These are phyloP conservation scores for Pampusana beccarii DNA, from an alignment of 2,113 vertebrate genomes.

Conservation along the genomic window DNA sequence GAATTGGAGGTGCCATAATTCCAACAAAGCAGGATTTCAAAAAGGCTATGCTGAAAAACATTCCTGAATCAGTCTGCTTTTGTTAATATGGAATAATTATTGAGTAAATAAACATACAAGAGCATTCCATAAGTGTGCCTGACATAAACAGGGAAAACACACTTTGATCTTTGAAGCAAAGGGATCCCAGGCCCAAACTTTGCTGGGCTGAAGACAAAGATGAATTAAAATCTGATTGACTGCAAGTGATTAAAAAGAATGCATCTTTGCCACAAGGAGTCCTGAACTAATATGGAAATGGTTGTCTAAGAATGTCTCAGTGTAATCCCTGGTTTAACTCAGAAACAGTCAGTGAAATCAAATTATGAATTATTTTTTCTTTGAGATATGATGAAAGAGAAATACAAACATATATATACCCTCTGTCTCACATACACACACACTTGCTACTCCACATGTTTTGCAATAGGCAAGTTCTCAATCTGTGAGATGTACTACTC, in stretches of 20 bases:
- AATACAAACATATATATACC: not conserved
- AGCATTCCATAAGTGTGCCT: conserved; percentile 28
- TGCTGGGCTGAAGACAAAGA: conserved; percentile 40
- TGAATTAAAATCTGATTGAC: conserved; percentile 67
- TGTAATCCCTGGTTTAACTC: conserved; percentile 12
- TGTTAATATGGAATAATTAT: conserved; percentile 41
- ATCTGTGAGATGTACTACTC: not conserved
- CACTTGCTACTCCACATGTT: not conserved
- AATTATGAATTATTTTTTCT: conserved; percentile 2
- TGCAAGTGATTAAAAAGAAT: conserved; percentile 54
- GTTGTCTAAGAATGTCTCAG: not conserved
- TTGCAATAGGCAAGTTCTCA: not conserved
- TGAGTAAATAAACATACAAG: conserved; percentile 25
- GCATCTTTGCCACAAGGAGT: conserved; percentile 25
- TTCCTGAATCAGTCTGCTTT: conserved; percentile 37
- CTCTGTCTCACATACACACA: not conserved
- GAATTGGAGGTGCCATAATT: not conserved
- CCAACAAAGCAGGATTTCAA: not conserved
- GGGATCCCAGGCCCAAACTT: conserved; percentile 27
- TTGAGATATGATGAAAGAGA: not conserved
- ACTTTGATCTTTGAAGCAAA: conserved; percentile 48
- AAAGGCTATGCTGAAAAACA: conserved; percentile 3
- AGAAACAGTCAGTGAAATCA: not conserved
- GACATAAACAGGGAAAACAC: not conserved
- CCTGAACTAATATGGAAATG: not conserved